Evolutionary conservation across 2,113 vertebrate species (phyloP), one percentile per base, ranked within the genome.

Genomic region (Neopipo cinnamomea): DNA sequence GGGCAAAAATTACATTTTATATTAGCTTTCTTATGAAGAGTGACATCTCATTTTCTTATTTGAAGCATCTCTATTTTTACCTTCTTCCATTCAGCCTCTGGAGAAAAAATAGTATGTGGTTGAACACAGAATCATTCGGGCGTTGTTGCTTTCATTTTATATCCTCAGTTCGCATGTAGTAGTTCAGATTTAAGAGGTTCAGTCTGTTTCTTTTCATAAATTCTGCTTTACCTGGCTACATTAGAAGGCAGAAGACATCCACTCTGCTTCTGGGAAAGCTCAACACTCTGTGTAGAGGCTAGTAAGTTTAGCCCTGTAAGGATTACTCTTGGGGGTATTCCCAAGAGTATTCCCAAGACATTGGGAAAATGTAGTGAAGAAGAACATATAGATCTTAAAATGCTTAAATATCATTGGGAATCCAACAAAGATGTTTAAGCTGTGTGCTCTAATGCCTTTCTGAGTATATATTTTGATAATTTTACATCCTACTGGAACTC

Each of bases 11-110:
- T 74, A 52, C 25, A 85, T 75, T 92, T 94, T 72, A 78, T 87
- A 85, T 92, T 79, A 82, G 20, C 25, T 85, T 94, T 93, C 67
- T 24, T 83, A 91, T 82, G 41, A 89, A 76, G 49, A 92, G 12
- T 90, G 86, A 81, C 42, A 86, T 72, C 71, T 92, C 37, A 82
- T 93, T 95, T 94, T 93, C 70, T 84, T 56, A 84, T 93, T 92
- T 91, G 80, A 93, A 65, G 61, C 33, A 59, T 55, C 62, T 72
- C 49, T 89, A 72, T 68, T 95, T 85, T 88, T 93, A 78, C n/a
- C 14, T 76, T 86, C 33, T 82, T 41, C 73, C 33, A 55, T 85
- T 93, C 75, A 88, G 25, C 27, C 44, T 82, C 61, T 75, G 79
- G 72, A 92, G 83, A 92, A 95, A 94, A 94, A 93, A 76, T 39